These are phyloP conservation scores for Apodemia hepburni DNA, from an alignment of 2,888 invertebrate genomes.

Conservation along the genomic window DNA sequence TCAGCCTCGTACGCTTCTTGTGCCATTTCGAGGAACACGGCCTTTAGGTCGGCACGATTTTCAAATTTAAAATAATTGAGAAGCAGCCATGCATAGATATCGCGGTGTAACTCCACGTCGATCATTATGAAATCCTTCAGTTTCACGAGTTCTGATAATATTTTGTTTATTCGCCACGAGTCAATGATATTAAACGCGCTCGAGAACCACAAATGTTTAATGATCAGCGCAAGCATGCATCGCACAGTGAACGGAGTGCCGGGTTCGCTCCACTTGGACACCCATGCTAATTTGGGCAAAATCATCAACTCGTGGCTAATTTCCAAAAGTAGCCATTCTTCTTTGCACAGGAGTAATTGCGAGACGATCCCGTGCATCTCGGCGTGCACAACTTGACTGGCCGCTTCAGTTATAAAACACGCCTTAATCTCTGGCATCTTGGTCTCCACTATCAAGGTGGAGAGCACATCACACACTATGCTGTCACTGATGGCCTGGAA, in stretches of 20 bases:
- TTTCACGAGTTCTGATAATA: neutral
- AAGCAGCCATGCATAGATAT: neutral
- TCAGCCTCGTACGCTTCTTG: slow-evolving; percentile 4
- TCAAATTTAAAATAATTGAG: slow-evolving; percentile 2
- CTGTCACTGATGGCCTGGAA: slow-evolving; percentile 11
- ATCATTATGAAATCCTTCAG: neutral
- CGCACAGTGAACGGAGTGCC: slow-evolving; percentile 16
- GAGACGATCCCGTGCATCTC: slow-evolving; percentile 6
- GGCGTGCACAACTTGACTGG: slow-evolving; percentile 7
- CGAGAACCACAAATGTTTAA: slow-evolving; percentile 3
- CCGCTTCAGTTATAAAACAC: slow-evolving; percentile 5
- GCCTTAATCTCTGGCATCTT: slow-evolving; percentile 12
- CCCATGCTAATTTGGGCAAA: slow-evolving; percentile 4
- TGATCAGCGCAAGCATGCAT: neutral
- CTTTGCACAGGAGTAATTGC: slow-evolving; percentile 10
- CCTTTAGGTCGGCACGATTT: slow-evolving; percentile 1
- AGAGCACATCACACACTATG: neutral
- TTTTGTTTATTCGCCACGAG: neutral
- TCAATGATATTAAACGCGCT: neutral
- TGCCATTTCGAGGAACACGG: slow-evolving; percentile 11
- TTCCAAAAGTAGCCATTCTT: slow-evolving; percentile 1
- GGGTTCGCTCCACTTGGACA: slow-evolving; percentile 15
- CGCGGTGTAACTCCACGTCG: slow-evolving; percentile 3
- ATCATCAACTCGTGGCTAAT: slow-evolving; percentile 2
- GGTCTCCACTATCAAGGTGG: slow-evolving; percentile 5